These are phyloP conservation scores for Equus quagga DNA, from an alignment of 2,113 vertebrate genomes.

Conservation along the genomic window DNA sequence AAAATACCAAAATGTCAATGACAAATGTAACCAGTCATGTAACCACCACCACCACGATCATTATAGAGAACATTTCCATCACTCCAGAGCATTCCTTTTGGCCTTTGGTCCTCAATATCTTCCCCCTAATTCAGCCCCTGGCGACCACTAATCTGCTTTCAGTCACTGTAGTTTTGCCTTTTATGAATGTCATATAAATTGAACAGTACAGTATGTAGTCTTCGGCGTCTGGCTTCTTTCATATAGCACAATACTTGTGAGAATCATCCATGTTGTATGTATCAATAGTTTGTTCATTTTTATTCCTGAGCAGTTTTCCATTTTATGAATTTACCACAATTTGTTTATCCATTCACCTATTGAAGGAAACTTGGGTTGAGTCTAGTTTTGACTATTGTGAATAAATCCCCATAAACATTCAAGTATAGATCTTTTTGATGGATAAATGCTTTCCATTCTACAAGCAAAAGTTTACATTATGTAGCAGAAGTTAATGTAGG, in stretches of 20 bases:
- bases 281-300: constrained; percentile 16
- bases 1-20: neutral
- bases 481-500: neutral
- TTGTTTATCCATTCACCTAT: neutral
- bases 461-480: neutral
- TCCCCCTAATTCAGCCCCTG: neutral
- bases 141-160: constrained; percentile 1
- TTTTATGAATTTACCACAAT: neutral
- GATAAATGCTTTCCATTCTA: neutral
- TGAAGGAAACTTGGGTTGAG: neutral
- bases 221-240: neutral
- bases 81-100: neutral
- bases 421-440: neutral
- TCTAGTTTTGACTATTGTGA: constrained; percentile 4
- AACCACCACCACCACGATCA: neutral
- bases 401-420: neutral
- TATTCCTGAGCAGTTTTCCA: constrained; percentile 24
- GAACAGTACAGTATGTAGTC: neutral
- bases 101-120: neutral
- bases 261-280: neutral
- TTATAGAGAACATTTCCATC: neutral
- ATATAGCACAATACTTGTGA: neutral
- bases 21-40: neutral
- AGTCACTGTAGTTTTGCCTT: constrained; percentile 23
- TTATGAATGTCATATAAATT: neutral